phyloP scores from a whole-genome alignment of 2,797 vertebrate species.

The Allobates femoralis region DNA sequence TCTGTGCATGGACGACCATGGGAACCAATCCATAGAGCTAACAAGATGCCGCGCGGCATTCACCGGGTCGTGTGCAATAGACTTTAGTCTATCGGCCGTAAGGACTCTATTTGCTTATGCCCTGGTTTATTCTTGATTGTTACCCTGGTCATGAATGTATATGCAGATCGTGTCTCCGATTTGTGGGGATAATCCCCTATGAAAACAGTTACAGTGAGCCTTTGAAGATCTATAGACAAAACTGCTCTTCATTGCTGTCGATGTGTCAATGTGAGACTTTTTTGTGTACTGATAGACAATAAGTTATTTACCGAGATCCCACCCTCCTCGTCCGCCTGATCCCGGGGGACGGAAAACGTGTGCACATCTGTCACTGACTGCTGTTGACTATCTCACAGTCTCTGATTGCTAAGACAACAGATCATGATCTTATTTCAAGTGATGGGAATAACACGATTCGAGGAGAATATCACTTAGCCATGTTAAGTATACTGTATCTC shows the following conservation, averaged over 20 bases:
- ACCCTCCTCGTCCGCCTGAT: slow-evolving; percentile 40
- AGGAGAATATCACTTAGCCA: slow-evolving; percentile 41
- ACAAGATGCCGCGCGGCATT: slow-evolving; percentile 46
- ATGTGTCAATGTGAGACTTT: slow-evolving; percentile 64
- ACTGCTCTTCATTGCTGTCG: slow-evolving; percentile 58
- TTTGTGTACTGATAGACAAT: slow-evolving; percentile 64
- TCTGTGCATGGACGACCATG: slow-evolving; percentile 41
- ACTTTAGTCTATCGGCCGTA: slow-evolving; percentile 38
- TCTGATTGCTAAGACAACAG: slow-evolving; percentile 61
- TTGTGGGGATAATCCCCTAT: slow-evolving; percentile 61
- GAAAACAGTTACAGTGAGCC: slow-evolving; percentile 62
- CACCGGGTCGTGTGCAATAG: slow-evolving; percentile 54
- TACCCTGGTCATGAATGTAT: slow-evolving; percentile 62
- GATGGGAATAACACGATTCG: slow-evolving; percentile 50
- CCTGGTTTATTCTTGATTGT: slow-evolving; percentile 55
- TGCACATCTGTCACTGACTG: slow-evolving; percentile 60
- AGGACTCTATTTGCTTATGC: slow-evolving; percentile 54
- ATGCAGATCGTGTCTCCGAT: slow-evolving; percentile 62
- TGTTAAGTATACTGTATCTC: slow-evolving; percentile 52
- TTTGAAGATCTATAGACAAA: slow-evolving; percentile 62
- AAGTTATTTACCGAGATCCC: slow-evolving; percentile 59
- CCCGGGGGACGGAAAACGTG: slow-evolving; percentile 46
- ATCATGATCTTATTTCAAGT: slow-evolving; percentile 59
- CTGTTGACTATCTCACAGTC: slow-evolving; percentile 60
- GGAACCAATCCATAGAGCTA: slow-evolving; percentile 54